Conservation (phyloP, 2,797 vertebrate species). For the Liasis olivaceus region DNA sequence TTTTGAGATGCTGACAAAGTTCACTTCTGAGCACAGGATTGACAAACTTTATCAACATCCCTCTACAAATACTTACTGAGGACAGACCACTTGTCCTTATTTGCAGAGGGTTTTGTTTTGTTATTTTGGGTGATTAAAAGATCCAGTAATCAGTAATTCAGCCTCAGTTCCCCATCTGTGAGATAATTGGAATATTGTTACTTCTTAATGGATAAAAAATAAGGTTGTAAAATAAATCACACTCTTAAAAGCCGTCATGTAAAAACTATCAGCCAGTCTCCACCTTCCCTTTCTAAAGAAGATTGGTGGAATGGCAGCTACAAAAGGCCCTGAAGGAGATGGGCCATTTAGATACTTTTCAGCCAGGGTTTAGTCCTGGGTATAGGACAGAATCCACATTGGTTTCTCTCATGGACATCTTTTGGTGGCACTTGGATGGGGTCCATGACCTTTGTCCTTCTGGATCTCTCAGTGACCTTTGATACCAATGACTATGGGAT, state of each 20-base stretch:
- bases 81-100: too few species aligned
- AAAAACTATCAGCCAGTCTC: too few species aligned
- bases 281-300: too few species aligned
- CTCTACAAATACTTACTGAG: not conserved
- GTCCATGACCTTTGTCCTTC: not conserved
- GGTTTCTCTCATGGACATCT: not conserved
- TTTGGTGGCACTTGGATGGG: not conserved
- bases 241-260: not conserved
- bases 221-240: too few species aligned
- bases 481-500: not conserved
- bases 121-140: not conserved
- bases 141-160: not conserved
- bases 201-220: not conserved
- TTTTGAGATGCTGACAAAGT: not conserved
- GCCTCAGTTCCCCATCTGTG: not conserved
- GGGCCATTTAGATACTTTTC: not conserved
- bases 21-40: not conserved
- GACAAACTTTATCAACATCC: not conserved
- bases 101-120: not conserved
- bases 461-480: not conserved
- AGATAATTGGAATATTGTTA: too few species aligned
- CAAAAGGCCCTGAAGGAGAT: not conserved
- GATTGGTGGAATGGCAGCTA: not conserved
- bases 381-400: not conserved
- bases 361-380: not conserved